phyloP scores from a whole-genome alignment of 2,113 vertebrate genomes.

The Halcyon senegalensis region DNA sequence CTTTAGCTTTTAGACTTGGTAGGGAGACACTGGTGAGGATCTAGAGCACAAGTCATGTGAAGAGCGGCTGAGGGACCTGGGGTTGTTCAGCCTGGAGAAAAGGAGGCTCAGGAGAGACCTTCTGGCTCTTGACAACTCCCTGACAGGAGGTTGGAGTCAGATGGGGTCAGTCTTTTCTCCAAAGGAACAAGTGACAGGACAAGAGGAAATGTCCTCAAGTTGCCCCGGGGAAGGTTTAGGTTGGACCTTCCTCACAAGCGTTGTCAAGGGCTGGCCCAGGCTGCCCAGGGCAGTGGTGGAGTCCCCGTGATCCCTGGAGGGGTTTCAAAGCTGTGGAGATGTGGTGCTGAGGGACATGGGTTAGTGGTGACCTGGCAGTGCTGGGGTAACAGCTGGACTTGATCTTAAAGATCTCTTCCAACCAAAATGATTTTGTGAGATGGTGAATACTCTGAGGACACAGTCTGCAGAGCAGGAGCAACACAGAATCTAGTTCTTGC shows the following conservation, averaged over 20 bases:
- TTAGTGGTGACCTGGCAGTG: not conserved
- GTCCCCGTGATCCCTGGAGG: not conserved
- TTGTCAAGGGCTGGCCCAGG: not conserved
- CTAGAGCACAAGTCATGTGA: not conserved
- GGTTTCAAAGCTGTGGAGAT: not conserved
- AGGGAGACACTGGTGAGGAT: not conserved
- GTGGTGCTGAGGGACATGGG: not conserved
- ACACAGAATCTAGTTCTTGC: not conserved
- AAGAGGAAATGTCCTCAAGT: not conserved
- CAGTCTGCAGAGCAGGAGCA: not conserved
- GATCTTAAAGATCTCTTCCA: not conserved
- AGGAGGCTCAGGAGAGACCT: not conserved
- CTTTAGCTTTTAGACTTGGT: not conserved
- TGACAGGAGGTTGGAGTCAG: not conserved
- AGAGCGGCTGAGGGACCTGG: not conserved
- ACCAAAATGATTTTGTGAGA: not conserved
- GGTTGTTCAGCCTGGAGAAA: not conserved
- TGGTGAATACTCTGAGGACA: not conserved
- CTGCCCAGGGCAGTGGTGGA: not conserved
- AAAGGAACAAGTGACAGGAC: not conserved
- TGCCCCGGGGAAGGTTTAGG: not conserved
- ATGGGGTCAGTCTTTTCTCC: not conserved
- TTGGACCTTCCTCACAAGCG: not conserved
- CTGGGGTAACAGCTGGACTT: not conserved
- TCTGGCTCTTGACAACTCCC: not conserved